Base-by-base conservation (phyloP, 2,797 vertebrate genomes). In the Remorina albescens region DNA sequence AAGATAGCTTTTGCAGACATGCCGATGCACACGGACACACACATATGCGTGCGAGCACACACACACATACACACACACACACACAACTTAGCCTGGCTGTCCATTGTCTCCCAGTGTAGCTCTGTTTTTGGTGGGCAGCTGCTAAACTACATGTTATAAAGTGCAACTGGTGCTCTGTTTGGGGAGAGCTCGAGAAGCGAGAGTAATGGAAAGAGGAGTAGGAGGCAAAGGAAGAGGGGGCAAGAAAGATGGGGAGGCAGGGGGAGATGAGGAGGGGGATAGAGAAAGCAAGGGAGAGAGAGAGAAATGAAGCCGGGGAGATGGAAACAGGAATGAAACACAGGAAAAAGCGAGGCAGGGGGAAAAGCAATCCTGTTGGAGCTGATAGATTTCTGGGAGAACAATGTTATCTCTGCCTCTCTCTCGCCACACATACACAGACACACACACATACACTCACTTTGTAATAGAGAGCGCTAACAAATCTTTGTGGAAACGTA, bases 331-430 rank as follows among this genome's bases (percentile, higher is more conserved):
- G 87, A 90, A 87, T 84, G 86, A 88, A 88, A 89, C 78, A 84
- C 76, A 70, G 69, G 74, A 81, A 82, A 78, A 86, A 87, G 78
- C 51, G 26, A 81, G 74, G 85, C 36, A 47, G 71, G 82, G 78
- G 72, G 77, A 70, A 81, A 89, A 93, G 84, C 90, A 92, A 93
- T 93, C 89, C 88, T 88, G 90, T 91, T 91, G 88, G 81, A 7
- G 81, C 89, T 92, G 91, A 93, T 93, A 91, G 91, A 93, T 91
- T 93, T 91, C 88, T 83, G 78, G 69, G 83, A 77, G 89, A 92
- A 93, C 90, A 91, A 90, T 92, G 91, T 93, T 93, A 92, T 92
- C 90, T 87, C 86, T 87, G 81, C 85, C 70, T 86, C 61, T 56
- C 41, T 83, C 67, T 72, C 47, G 37, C 68, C 37, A 42, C 54